Evolutionary conservation across 2,888 invertebrate genomes (phyloP).

Genomic region (Meteorus cinctellus): DNA sequence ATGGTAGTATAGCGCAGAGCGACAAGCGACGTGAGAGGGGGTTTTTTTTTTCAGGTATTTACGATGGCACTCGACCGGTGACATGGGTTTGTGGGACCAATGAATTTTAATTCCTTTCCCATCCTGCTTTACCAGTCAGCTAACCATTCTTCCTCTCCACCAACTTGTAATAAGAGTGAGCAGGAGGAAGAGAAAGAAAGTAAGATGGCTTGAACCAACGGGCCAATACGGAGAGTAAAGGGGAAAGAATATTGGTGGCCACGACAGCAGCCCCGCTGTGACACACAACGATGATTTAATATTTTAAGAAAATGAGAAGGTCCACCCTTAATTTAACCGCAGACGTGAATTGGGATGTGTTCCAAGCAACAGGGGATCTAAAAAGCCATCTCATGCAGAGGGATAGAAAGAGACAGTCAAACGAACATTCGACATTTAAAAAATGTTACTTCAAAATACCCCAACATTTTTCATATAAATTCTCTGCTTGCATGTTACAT

Average conservation of each 20-base stretch:
- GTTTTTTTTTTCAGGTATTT: slow-evolving; percentile 65
- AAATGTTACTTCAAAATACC: slow-evolving; percentile 52
- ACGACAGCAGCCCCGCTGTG: slow-evolving; percentile 68
- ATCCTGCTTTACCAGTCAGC: slow-evolving; percentile 46
- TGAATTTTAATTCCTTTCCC: slow-evolving; percentile 71
- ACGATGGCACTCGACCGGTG: slow-evolving; percentile 72
- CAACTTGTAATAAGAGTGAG: slow-evolving; percentile 16
- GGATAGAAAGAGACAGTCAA: neutral
- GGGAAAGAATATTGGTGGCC: slow-evolving; percentile 42
- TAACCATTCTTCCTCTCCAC: slow-evolving; percentile 56
- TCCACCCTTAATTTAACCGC: slow-evolving; percentile 68
- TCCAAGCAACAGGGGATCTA: slow-evolving; percentile 67
- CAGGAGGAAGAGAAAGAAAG: slow-evolving; percentile 31
- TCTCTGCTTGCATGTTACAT: slow-evolving; percentile 9
- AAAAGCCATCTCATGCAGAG: slow-evolving; percentile 58
- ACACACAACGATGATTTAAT: slow-evolving; percentile 73
- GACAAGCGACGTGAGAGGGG: slow-evolving; percentile 34
- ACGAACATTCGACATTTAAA: slow-evolving; percentile 61
- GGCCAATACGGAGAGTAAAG: slow-evolving; percentile 30
- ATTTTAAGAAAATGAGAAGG: slow-evolving; percentile 71
- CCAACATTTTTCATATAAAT: slow-evolving; percentile 30
- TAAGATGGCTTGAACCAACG: slow-evolving; percentile 35
- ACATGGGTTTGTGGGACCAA: slow-evolving; percentile 72
- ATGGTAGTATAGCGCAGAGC: slow-evolving; percentile 32
- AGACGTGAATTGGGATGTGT: slow-evolving; percentile 56